Evolutionary conservation across 2,797 vertebrate species (phyloP).

Genomic region (Sebastes minor): DNA sequence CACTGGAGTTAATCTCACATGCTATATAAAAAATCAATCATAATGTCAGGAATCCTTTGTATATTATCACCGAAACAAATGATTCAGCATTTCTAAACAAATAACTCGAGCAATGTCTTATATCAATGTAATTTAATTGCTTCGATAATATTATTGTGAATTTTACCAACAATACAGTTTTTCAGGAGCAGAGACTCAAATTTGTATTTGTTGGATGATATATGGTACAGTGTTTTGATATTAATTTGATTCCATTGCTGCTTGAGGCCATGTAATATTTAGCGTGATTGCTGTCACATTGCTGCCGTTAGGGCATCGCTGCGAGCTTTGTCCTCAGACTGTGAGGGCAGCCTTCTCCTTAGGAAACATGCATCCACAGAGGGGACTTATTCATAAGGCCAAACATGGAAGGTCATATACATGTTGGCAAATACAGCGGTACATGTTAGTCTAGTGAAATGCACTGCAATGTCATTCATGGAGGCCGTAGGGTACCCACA

Average conservation of each 20-base stretch:
- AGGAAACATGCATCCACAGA: slow-evolving; percentile 26
- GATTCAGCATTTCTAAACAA: background rate
- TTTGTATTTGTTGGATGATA: background rate
- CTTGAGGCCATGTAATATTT: background rate
- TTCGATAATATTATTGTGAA: background rate
- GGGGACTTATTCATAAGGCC: slow-evolving; percentile 16
- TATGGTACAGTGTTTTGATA: background rate
- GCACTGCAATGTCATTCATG: slow-evolving; percentile 6
- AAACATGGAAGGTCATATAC: slow-evolving; percentile 21
- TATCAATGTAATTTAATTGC: too few species aligned
- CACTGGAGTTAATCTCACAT: slow-evolving; percentile 6
- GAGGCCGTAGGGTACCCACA: background rate
- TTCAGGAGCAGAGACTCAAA: background rate
- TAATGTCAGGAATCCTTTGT: background rate
- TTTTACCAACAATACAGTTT: background rate
- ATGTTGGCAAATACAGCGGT: background rate
- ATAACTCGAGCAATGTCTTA: background rate
- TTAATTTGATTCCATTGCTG: slow-evolving; percentile 13
- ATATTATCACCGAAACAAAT: background rate
- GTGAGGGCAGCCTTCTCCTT: slow-evolving; percentile 19
- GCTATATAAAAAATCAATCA: slow-evolving; percentile 5
- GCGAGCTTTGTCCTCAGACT: slow-evolving; percentile 19
- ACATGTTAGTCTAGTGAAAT: slow-evolving; percentile 17
- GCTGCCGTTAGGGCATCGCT: background rate
- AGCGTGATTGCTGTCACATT: slow-evolving; percentile 3